These are phyloP conservation scores for Selenia dentaria DNA, from an alignment of 2,888 invertebrate genomes.

Conservation along the genomic window DNA sequence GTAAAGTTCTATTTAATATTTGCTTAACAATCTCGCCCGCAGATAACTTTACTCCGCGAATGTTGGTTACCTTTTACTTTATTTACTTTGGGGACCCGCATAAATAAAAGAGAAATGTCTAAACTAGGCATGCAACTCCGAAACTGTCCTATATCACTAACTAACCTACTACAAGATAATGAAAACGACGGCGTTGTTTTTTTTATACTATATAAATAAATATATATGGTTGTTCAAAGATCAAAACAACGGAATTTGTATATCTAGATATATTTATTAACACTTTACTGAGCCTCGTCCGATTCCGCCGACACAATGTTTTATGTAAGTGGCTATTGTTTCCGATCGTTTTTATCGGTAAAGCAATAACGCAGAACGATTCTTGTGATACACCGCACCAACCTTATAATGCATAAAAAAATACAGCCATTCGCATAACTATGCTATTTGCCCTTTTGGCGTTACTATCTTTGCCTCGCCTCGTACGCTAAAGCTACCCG, in stretches of 20 bases:
- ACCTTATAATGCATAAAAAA: slow-evolving; percentile 75
- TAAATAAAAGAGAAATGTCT: slow-evolving; percentile 65
- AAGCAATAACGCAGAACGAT: slow-evolving; percentile 69
- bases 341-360: slow-evolving; percentile 63
- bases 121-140: slow-evolving; percentile 54
- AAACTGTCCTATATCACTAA: slow-evolving; percentile 37
- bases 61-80: slow-evolving; percentile 68
- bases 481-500: slow-evolving; percentile 73
- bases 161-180: no score
- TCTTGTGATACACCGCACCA: slow-evolving; percentile 65
- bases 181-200: no score
- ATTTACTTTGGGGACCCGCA: slow-evolving; percentile 76
- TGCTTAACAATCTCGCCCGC: slow-evolving; percentile 68
- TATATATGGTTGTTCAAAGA: slow-evolving; percentile 27
- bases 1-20: slow-evolving; percentile 64
- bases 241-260: slow-evolving; percentile 47
- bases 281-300: slow-evolving; percentile 48
- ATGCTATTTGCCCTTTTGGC: slow-evolving; percentile 78
- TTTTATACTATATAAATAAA: no score
- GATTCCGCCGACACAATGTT: slow-evolving; percentile 53
- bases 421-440: slow-evolving; percentile 73
- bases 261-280: slow-evolving; percentile 36
- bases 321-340: slow-evolving; percentile 64
- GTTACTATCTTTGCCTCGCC: slow-evolving; percentile 77
- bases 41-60: slow-evolving; percentile 65